A percentile compares a stretch with the other conserved stretches of the same genome.
Evolutionary conservation across 2,888 invertebrate genomes (phyloP).

Genomic region (Drosophila crucigera): DNA sequence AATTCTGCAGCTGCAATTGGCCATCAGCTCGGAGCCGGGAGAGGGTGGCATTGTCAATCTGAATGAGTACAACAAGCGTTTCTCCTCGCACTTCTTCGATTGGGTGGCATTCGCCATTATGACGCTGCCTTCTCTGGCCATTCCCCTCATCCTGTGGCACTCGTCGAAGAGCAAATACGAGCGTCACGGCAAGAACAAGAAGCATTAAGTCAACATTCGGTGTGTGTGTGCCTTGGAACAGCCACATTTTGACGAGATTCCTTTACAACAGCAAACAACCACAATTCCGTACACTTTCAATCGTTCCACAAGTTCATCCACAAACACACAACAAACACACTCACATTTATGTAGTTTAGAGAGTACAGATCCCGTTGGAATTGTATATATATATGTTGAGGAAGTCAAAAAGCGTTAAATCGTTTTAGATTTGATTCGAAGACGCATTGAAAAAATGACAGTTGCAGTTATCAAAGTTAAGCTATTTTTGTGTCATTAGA

Average conservation of each 20-base stretch:
- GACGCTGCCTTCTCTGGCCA: constrained; percentile 97
- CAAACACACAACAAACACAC: constrained; percentile 10
- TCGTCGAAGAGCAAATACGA: constrained; percentile 98
- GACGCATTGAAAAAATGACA: constrained; percentile 63
- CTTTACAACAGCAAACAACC: constrained; percentile 37
- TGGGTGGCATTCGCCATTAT: constrained; percentile 99
- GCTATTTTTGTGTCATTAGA: constrained; percentile 47
- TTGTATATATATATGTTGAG: constrained; percentile 43
- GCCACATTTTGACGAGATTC: constrained; percentile 58
- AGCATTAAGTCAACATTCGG: constrained; percentile 83
- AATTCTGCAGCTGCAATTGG: constrained; percentile 88
- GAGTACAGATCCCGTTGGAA: constrained; percentile 49
- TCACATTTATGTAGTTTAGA: constrained; percentile 41
- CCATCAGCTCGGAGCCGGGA: constrained; percentile 95
- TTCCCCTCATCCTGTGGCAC: constrained; percentile 97
- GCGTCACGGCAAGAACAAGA: constrained; percentile 90
- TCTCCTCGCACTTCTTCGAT: constrained; percentile 98
- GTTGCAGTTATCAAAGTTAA: constrained; percentile 51
- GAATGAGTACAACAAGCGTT: constrained; percentile 97
- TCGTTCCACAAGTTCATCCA: constrained; percentile 63
- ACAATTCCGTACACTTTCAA: constrained; percentile 56
- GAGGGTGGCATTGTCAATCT: constrained; percentile 97
- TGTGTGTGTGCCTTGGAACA: constrained; percentile 33
- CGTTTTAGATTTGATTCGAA: constrained; percentile 83
- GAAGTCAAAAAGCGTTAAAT: constrained; percentile 66